A percentile compares a stretch with the other conserved stretches of the same genome.
Conservation (phyloP, 2,113 vertebrate species). For the Colinus virginianus region DNA sequence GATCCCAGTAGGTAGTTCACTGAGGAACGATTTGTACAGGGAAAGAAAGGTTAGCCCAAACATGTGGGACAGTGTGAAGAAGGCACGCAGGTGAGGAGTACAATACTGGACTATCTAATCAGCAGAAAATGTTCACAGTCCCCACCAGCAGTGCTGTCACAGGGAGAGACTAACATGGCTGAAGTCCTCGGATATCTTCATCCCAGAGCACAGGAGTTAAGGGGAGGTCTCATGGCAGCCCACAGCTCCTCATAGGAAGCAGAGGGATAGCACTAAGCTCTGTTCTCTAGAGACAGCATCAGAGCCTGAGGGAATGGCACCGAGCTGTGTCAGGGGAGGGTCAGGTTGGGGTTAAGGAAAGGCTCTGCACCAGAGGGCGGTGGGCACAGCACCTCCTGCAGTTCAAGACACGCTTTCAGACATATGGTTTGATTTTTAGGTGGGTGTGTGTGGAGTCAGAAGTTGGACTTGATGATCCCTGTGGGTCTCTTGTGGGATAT, state of each 20-base stretch:
- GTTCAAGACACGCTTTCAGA: not conserved
- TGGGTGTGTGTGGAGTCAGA: not conserved
- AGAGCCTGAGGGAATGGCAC: not conserved
- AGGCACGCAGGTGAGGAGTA: slow-evolving; percentile 5
- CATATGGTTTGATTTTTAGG: not conserved
- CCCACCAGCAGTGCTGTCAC: not conserved
- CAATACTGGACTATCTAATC: not conserved
- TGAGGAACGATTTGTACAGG: slow-evolving; percentile 14
- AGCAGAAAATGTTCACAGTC: not conserved
- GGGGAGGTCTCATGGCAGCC: not conserved
- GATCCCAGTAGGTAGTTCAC: slow-evolving; percentile 6
- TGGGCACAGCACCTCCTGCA: not conserved
- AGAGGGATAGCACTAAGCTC: not conserved
- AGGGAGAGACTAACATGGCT: not conserved
- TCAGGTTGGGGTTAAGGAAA: not conserved
- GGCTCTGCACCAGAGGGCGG: not conserved
- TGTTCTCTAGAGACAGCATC: not conserved
- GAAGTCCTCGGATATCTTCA: not conserved
- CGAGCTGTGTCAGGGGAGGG: not conserved
- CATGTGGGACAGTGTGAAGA: slow-evolving; percentile 13
- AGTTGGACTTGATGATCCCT: not conserved
- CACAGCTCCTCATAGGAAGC: not conserved
- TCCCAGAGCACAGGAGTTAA: not conserved
- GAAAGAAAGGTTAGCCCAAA: slow-evolving; percentile 31
- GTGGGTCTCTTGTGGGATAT: not conserved